Percentiles rank a stretch among this genome's conserved stretches.
Evolutionary conservation across 2,888 invertebrate genomes (phyloP).

Genomic region (Aphidoletes aphidimyza): DNA sequence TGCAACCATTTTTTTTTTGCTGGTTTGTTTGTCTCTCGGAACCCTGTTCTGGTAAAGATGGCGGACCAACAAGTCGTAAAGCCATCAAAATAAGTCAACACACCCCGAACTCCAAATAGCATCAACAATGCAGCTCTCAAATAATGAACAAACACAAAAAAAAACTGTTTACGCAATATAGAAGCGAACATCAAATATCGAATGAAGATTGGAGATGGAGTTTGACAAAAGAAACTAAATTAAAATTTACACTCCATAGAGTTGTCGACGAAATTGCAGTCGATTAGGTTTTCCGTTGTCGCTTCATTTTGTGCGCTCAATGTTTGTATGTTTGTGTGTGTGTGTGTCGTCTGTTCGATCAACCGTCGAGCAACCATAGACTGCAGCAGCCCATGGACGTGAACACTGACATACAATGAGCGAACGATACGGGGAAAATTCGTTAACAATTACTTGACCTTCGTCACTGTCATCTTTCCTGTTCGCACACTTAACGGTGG

Average conservation of each 20-base stretch:
- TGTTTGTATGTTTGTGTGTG: background rate
- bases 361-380: background rate
- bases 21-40: no score
- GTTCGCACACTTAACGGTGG: background rate
- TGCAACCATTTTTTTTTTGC: no score
- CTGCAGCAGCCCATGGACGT: no score
- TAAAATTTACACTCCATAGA: conserved; percentile 37
- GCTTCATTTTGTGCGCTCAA: no score
- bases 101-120: no score
- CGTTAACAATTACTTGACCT: conserved; percentile 41
- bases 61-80: no score
- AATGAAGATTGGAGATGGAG: conserved; percentile 8
- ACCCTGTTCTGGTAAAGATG: no score
- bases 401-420: no score
- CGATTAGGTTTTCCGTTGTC: background rate
- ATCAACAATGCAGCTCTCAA: no score
- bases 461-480: conserved; percentile 2
- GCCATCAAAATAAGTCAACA: no score
- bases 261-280: background rate
- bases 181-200: background rate
- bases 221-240: conserved; percentile 32
- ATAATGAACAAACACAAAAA: background rate
- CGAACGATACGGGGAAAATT: background rate
- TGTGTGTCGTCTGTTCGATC: background rate
- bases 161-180: background rate